These are phyloP conservation scores for Cariama cristata DNA, from an alignment of 2,113 vertebrate species.

Conservation along the genomic window DNA sequence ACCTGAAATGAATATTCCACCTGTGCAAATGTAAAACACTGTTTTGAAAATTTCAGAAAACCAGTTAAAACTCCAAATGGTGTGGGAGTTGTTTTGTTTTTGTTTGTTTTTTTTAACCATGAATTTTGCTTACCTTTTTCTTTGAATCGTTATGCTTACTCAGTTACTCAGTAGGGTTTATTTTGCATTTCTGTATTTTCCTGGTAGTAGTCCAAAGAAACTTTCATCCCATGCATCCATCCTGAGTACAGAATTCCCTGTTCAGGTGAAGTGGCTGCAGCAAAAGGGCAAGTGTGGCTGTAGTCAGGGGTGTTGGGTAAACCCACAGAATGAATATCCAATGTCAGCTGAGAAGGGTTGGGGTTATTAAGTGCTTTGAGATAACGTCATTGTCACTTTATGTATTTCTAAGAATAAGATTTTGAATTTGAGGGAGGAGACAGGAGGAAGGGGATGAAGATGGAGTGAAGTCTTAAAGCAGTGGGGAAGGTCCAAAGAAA, in stretches of 20 bases:
- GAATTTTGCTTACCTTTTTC: neutral
- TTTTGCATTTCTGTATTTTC: neutral
- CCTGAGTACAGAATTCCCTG: fast-evolving
- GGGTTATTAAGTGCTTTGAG: neutral
- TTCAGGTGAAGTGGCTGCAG: neutral
- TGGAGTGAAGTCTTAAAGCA: neutral
- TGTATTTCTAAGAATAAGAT: neutral
- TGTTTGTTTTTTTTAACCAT: neutral
- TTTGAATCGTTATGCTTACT: neutral
- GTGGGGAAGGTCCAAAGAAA: neutral
- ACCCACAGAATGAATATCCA: neutral
- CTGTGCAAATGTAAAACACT: neutral
- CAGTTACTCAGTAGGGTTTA: neutral
- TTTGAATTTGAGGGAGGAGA: neutral
- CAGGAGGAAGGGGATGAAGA: neutral
- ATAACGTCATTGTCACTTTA: neutral
- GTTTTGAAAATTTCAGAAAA: neutral
- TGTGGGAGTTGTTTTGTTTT: neutral
- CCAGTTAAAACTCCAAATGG: neutral
- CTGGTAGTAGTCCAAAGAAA: neutral
- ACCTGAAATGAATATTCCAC: neutral
- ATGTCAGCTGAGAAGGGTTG: fast-evolving
- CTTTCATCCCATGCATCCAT: neutral
- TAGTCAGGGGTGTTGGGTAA: fast-evolving
- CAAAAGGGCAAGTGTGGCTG: neutral